Evolutionary conservation across 2,797 vertebrate species (phyloP).

Genomic region (Podarcis siculus): DNA sequence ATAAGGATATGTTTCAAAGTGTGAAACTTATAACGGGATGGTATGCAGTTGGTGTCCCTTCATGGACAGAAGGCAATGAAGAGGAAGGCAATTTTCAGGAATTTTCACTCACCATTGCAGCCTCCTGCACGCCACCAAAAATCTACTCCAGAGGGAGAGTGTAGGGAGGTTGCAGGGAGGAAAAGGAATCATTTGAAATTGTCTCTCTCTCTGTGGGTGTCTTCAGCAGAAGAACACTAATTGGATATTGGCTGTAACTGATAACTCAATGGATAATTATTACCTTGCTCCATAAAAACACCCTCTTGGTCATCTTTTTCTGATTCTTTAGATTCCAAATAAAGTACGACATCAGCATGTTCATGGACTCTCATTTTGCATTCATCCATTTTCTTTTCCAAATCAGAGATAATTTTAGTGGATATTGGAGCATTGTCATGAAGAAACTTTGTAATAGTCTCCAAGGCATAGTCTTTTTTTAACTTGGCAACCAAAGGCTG

Average conservation of each 20-base stretch:
- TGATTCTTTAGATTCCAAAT: background rate
- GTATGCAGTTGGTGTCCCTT: no score
- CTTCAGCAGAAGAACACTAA: background rate
- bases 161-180: no score
- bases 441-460: slow-evolving; percentile 46
- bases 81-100: no score
- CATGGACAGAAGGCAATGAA: no score
- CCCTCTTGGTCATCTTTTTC: background rate
- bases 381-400: slow-evolving; percentile 58
- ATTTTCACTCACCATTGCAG: background rate
- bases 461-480: slow-evolving; percentile 53
- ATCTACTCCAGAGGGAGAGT: background rate
- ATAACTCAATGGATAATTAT: background rate
- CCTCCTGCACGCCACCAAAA: background rate
- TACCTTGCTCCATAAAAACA: slow-evolving; percentile 12
- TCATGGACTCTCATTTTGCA: slow-evolving; percentile 22
- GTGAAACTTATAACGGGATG: background rate
- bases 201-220: background rate
- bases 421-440: slow-evolving; percentile 41
- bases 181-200: background rate
- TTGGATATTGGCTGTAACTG: background rate
- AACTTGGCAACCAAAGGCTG: slow-evolving; percentile 31
- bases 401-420: slow-evolving; percentile 12
- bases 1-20: background rate
- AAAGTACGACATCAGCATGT: slow-evolving; percentile 25